Evolutionary conservation across 1,140 invertebrate genomes (phyloP).

Genomic region (Brachionus angularis): DNA sequence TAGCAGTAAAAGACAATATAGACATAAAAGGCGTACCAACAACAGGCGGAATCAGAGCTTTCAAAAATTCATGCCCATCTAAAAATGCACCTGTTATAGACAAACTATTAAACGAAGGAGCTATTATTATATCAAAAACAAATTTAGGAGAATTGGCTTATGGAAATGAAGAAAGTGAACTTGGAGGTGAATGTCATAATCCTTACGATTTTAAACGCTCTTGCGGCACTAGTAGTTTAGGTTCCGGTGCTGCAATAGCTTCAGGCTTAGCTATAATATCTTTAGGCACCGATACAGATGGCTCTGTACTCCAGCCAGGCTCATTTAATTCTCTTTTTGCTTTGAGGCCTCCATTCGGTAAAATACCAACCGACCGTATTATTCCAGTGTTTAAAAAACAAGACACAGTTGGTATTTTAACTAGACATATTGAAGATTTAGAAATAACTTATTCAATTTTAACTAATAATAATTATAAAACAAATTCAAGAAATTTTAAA

Average conservation of each 20-base stretch:
- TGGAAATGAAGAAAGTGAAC: slow-evolving; percentile 1
- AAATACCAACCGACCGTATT: too few relatives aligned
- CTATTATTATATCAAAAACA: slow-evolving; percentile 17
- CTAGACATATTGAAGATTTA: too few relatives aligned
- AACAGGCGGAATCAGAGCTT: slow-evolving; percentile 28
- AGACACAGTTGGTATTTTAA: too few relatives aligned
- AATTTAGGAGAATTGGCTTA: slow-evolving; percentile 10
- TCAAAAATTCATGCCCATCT: not conserved
- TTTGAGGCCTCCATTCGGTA: too few relatives aligned
- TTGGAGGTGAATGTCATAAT: slow-evolving; percentile 18
- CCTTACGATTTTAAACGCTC: slow-evolving; percentile 7
- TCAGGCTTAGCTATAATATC: not conserved
- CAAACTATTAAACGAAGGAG: slow-evolving; percentile 2
- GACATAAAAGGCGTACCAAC: slow-evolving; percentile 24
- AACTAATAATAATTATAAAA: too few relatives aligned
- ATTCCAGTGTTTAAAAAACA: too few relatives aligned
- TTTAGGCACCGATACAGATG: slow-evolving; percentile 6
- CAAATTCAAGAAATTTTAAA: too few relatives aligned
- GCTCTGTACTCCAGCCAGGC: not conserved
- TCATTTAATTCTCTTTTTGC: not conserved
- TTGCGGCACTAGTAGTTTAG: slow-evolving; percentile 21
- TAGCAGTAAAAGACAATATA: slow-evolving; percentile 38
- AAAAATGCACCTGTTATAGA: slow-evolving; percentile 1
- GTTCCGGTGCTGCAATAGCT: not conserved
- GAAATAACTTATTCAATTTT: too few relatives aligned